These are phyloP conservation scores for Cochlearius cochlearius DNA, from an alignment of 2,113 vertebrate genomes.

Conservation along the genomic window DNA sequence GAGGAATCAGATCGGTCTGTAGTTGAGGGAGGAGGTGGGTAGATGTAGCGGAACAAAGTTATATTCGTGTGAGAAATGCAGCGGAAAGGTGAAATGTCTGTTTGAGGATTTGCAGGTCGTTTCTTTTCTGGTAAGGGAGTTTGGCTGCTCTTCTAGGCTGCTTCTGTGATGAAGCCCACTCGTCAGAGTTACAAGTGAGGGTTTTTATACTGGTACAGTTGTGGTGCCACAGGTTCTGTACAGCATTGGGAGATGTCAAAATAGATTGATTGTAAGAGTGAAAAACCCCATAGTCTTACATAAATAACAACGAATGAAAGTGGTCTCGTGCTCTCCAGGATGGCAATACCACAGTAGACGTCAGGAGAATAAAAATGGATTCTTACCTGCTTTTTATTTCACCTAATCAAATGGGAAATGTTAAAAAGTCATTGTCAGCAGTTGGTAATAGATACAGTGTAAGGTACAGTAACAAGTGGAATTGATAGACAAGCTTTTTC, in stretches of 20 bases:
- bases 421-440: slow-evolving; percentile 15
- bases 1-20: not conserved
- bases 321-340: not conserved
- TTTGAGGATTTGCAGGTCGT: not conserved
- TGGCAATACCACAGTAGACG: not conserved
- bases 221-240: not conserved
- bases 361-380: not conserved
- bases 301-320: not conserved
- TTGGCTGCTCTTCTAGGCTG: not conserved
- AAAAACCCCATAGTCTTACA: rapidly evolving
- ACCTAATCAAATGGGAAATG: not conserved
- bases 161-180: not conserved
- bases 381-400: not conserved
- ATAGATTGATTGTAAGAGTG: not conserved
- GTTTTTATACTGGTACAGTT: not conserved
- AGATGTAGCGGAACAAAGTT: not conserved
- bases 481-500: slow-evolving; percentile 36
- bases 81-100: not conserved
- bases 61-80: not conserved
- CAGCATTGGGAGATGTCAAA: not conserved
- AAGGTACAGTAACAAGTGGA: slow-evolving; percentile 37
- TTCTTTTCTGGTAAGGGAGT: not conserved
- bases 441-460: slow-evolving; percentile 4
- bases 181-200: not conserved
- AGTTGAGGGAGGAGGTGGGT: not conserved